Evolutionary conservation across 1,140 invertebrate genomes (phyloP).

Genomic region (Pachypeltis micranthus): DNA sequence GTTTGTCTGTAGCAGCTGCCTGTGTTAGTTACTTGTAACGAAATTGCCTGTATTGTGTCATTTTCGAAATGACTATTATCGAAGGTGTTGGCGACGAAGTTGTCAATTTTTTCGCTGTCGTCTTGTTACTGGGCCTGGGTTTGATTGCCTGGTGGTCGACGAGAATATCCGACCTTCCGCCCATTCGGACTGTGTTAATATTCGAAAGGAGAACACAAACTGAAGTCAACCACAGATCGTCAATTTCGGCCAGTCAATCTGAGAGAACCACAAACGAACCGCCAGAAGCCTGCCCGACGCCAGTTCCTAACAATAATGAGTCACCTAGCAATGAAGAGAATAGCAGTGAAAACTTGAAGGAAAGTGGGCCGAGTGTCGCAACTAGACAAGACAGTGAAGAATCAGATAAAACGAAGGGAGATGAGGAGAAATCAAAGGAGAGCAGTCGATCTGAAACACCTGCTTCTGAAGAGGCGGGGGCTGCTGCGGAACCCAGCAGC

Average conservation of each 20-base stretch:
- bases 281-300: no score
- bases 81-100: conserved; percentile 76
- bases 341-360: no score
- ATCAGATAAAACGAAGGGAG: background rate
- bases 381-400: conserved; percentile 24
- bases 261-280: conserved; percentile 28
- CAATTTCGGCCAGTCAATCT: conserved; percentile 30
- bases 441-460: conserved; percentile 13
- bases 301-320: no score
- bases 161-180: conserved; percentile 37
- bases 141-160: conserved; percentile 62
- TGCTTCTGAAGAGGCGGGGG: conserved; percentile 28
- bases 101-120: conserved; percentile 50
- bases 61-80: conserved; percentile 55
- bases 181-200: conserved; percentile 39
- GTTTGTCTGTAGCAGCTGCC: no score
- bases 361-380: no score
- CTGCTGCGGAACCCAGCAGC: no score
- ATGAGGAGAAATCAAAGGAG: background rate
- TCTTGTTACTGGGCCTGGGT: conserved; percentile 47
- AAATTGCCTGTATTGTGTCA: no score
- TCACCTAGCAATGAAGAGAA: no score
- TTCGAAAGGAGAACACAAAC: conserved; percentile 33
- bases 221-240: conserved; percentile 17
- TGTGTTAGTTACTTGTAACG: no score